These are phyloP conservation scores for Bellardia pandia DNA, from an alignment of 2,888 invertebrate genomes.

Conservation along the genomic window DNA sequence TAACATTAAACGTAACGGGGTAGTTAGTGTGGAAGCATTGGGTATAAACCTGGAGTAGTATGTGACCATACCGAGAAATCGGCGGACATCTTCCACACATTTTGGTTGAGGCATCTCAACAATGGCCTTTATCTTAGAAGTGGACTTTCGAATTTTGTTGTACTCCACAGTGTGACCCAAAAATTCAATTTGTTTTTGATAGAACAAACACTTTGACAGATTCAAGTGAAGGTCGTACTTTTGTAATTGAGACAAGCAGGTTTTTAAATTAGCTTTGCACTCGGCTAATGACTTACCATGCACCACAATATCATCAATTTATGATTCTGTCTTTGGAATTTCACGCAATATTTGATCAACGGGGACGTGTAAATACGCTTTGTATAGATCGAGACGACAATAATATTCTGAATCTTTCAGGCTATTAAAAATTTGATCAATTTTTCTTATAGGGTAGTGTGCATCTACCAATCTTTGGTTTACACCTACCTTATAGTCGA, in stretches of 20 bases:
- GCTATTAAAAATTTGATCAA: slow-evolving; percentile 57
- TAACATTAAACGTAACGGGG: slow-evolving; percentile 48
- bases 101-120: slow-evolving; percentile 26
- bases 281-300: slow-evolving; percentile 52
- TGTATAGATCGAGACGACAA: slow-evolving; percentile 58
- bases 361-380: slow-evolving; percentile 46
- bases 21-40: slow-evolving; percentile 54
- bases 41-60: slow-evolving; percentile 65
- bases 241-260: slow-evolving; percentile 41
- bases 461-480: slow-evolving; percentile 33
- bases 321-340: slow-evolving; percentile 61
- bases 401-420: slow-evolving; percentile 55
- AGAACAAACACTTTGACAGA: slow-evolving; percentile 9
- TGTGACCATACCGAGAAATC: slow-evolving; percentile 63
- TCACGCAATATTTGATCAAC: slow-evolving; percentile 63
- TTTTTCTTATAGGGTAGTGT: slow-evolving; percentile 18
- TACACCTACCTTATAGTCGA: slow-evolving; percentile 35
- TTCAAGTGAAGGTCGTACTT: slow-evolving; percentile 68
- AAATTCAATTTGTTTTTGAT: slow-evolving; percentile 54
- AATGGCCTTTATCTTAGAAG: slow-evolving; percentile 57
- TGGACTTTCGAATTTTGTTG: slow-evolving; percentile 57
- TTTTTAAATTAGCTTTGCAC: slow-evolving; percentile 56
- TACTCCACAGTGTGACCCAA: slow-evolving; percentile 46
- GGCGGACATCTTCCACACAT: slow-evolving; percentile 45
- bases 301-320: slow-evolving; percentile 72